These are phyloP conservation scores for Autographa pulchrina DNA, from an alignment of 2,888 invertebrate genomes.

Conservation along the genomic window DNA sequence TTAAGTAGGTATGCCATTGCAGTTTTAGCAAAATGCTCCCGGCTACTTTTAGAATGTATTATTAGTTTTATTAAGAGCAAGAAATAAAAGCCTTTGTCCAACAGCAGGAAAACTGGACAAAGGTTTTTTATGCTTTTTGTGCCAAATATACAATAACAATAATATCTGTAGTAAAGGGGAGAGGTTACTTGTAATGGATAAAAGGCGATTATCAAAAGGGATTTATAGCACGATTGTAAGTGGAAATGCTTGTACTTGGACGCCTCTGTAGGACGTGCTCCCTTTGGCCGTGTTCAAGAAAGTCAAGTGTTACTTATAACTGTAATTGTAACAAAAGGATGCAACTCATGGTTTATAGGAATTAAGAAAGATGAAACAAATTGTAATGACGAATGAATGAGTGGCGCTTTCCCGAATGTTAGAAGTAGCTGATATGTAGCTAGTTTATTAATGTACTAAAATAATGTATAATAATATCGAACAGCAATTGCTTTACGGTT, in stretches of 20 bases:
- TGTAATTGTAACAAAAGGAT: neutral
- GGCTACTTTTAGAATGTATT: no score
- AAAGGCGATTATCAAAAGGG: conserved; percentile 9
- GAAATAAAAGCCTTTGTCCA: no score
- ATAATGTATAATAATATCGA: no score
- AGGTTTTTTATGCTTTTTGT: conserved; percentile 3
- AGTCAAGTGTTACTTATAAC: neutral
- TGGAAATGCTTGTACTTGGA: conserved; percentile 3
- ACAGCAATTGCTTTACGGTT: no score
- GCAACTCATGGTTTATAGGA: neutral
- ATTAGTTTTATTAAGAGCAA: no score
- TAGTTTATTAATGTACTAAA: no score
- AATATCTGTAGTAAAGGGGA: neutral
- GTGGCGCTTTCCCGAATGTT: no score
- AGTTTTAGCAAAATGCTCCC: no score
- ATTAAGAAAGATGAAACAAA: no score
- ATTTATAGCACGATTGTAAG: neutral
- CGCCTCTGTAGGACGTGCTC: neutral
- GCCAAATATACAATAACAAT: neutral
- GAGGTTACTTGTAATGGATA: neutral
- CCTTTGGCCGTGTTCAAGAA: neutral
- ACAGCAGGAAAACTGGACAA: neutral
- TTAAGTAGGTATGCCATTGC: no score
- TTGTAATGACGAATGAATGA: no score
- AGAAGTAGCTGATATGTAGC: no score